A percentile compares a stretch with the other conserved stretches of the same genome.
phyloP scores from a whole-genome alignment of 2,888 invertebrate species.

The Trissonchulus latispiculum region DNA sequence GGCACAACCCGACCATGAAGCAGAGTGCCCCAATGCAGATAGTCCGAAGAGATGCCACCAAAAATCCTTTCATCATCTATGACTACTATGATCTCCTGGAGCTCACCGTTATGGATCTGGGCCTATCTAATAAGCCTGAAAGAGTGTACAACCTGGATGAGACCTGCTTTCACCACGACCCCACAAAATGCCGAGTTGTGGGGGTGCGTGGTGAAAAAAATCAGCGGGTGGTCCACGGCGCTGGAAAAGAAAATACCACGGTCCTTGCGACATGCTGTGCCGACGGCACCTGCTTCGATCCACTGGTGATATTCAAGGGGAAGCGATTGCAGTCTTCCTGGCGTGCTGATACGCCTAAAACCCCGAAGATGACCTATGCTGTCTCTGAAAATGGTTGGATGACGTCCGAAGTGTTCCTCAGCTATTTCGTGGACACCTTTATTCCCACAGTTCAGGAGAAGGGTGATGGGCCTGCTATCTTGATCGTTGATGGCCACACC shows the following conservation, averaged over 20 bases:
- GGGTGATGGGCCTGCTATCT: background rate
- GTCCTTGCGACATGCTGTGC: constrained; percentile 12
- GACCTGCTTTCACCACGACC: background rate
- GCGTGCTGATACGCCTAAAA: background rate
- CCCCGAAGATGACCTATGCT: background rate
- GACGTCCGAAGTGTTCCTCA: background rate
- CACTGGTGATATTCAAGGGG: constrained; percentile 3
- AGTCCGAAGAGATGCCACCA: background rate
- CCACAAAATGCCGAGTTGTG: background rate
- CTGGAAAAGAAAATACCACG: constrained; percentile 7
- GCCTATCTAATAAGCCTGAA: background rate
- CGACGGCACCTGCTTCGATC: constrained; percentile 2
- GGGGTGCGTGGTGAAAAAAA: constrained; percentile 5
- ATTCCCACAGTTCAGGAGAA: background rate
- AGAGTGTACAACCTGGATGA: background rate
- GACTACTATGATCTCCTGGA: constrained; percentile 5
- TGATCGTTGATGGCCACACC: constrained; percentile 11
- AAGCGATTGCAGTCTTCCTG: background rate
- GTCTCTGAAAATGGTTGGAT: constrained; percentile 14
- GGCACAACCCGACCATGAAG: background rate
- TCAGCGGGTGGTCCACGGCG: background rate
- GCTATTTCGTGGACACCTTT: background rate
- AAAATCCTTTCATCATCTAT: background rate
- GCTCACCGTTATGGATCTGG: background rate
- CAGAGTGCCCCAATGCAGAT: background rate